Base-by-base conservation (phyloP, 2,113 vertebrate species). In the Myiagra hebetior region DNA sequence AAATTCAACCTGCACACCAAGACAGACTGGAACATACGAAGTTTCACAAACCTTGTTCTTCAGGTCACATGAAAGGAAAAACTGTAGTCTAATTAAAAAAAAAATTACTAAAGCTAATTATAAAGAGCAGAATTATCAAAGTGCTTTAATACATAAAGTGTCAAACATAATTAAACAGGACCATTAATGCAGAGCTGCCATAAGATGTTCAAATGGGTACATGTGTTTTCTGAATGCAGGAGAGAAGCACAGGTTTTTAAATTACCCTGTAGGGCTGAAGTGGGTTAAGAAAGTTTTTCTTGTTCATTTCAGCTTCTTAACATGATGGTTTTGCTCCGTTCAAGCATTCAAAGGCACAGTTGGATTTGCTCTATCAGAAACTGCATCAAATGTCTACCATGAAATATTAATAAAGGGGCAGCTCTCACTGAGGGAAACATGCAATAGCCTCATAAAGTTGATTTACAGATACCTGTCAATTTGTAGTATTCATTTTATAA, bases 131-230 rank as follows among this genome's bases (percentile, higher is more conserved):
- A 91, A 96, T 93, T 93, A 94, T 81, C 93, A 96, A 97, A 96
- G 96, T 97, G 95, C 96, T 96, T 96, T 78, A 67, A 91, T n/a
- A 90, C 39, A 85, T 96, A 94, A 97, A 96, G 95, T 96, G 91
- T 96, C 95, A 93, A 94, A 93, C 37, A 52, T 70, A 93, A 96
- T 96, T 93, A 91, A 91, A 91, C 37, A 89, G 63, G 80, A 86
- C 44, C 76, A 91, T 85, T 91, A 95, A 72, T 59, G 77, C 8
- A 86, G 78, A 94, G 85, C 92, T 95, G 74, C 95, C 64, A 6
- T 27, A 74, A 92, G 59, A 52, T 88, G 62, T 69, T 80, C 49
- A 52, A 60, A 91, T 16, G 72, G 59, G 46, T 70, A 35, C 4
- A 6, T 30, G 55, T 10, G 30, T 90, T 87, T 86, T 80, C 44